Conservation (phyloP, 2,113 vertebrate species). For the Pristiophorus japonicus region DNA sequence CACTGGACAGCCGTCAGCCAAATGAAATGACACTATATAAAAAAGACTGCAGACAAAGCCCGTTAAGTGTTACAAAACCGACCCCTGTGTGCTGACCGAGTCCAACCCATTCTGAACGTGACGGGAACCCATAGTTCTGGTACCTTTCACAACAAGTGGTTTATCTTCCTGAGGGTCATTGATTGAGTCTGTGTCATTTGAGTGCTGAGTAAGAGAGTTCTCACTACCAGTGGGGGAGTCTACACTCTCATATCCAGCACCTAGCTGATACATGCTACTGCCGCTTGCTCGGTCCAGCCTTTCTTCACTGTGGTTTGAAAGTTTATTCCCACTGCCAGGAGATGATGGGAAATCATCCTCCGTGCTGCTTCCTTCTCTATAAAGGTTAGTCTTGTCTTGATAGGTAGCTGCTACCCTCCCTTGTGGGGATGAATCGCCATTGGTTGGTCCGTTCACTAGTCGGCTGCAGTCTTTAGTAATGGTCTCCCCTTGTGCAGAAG, state of each 20-base stretch:
- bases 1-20: slow-evolving; percentile 68
- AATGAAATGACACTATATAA: slow-evolving; percentile 71
- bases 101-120: slow-evolving; percentile 95
- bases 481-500: slow-evolving; percentile 64
- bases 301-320: slow-evolving; percentile 91
- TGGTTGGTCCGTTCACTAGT: slow-evolving; percentile 92
- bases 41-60: slow-evolving; percentile 62
- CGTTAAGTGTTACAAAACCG: slow-evolving; percentile 66
- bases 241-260: slow-evolving; percentile 96
- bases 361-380: slow-evolving; percentile 80
- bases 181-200: slow-evolving; percentile 98
- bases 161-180: slow-evolving; percentile 92
- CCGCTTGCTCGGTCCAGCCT: slow-evolving; percentile 74
- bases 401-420: slow-evolving; percentile 78
- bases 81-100: slow-evolving; percentile 74
- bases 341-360: slow-evolving; percentile 89
- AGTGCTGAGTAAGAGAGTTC: slow-evolving; percentile 95
- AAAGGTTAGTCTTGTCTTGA: slow-evolving; percentile 45
- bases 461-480: slow-evolving; percentile 80
- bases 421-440: slow-evolving; percentile 76
- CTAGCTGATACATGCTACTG: slow-evolving; percentile 84
- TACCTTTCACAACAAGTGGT: slow-evolving; percentile 83
- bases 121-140: slow-evolving; percentile 89
- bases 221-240: slow-evolving; percentile 98
- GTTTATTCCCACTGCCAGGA: slow-evolving; percentile 82